phyloP scores from a whole-genome alignment of 2,113 vertebrate species.

The Apteryx owenii region DNA sequence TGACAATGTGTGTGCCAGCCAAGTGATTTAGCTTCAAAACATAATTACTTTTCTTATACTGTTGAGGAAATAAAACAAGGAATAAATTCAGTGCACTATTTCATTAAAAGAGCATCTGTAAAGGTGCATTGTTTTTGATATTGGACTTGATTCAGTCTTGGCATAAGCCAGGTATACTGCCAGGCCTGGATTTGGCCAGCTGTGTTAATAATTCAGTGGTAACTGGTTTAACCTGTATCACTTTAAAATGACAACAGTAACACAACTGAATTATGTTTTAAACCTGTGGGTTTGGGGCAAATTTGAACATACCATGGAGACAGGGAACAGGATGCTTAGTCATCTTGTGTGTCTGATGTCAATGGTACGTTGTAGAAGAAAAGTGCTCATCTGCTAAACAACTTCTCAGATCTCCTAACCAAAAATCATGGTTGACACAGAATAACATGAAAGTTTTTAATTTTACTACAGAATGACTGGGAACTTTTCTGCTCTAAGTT shows the following conservation, averaged over 20 bases:
- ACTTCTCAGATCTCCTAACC: not conserved
- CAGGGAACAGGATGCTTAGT: not conserved
- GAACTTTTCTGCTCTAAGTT: not conserved
- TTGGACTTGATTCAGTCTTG: not conserved
- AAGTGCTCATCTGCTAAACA: not conserved
- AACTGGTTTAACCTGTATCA: not conserved
- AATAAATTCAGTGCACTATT: not conserved
- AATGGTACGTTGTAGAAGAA: not conserved
- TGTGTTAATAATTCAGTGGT: not conserved
- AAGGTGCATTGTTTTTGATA: not conserved
- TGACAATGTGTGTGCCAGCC: not conserved
- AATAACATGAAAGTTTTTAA: not conserved
- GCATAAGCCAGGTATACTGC: not conserved
- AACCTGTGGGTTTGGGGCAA: not conserved
- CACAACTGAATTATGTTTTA: not conserved
- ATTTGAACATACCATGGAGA: not conserved
- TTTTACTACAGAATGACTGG: not conserved
- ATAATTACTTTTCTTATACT: not conserved
- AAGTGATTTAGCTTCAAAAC: slow-evolving; percentile 19
- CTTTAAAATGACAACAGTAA: not conserved
- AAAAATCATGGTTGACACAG: not conserved
- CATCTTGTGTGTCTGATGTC: not conserved
- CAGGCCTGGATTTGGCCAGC: not conserved
- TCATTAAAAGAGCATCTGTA: not conserved
- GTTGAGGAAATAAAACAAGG: slow-evolving; percentile 3